Conservation (phyloP, 2,113 vertebrate genomes). For the Grammomys dolichurus region DNA sequence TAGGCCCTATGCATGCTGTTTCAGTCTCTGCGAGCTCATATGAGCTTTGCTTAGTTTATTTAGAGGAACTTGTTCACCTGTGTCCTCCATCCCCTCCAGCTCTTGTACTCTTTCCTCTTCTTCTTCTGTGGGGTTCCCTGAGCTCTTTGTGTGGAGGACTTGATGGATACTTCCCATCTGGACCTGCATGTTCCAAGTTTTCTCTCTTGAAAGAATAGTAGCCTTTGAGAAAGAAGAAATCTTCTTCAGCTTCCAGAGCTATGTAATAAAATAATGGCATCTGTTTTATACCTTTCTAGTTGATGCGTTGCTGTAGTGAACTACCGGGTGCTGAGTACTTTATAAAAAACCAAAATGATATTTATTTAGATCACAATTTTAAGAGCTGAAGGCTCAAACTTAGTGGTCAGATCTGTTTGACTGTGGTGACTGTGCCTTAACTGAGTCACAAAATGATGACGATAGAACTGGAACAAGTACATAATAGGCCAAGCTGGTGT, state of each 20-base stretch:
- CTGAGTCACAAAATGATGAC: background rate
- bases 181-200: background rate
- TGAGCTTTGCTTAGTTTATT: background rate
- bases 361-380: background rate
- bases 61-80: background rate
- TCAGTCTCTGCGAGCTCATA: background rate
- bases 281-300: background rate
- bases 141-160: background rate
- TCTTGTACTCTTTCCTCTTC: background rate
- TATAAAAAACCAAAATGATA: background rate
- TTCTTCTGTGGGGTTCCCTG: background rate
- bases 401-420: background rate
- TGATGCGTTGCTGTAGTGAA: background rate
- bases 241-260: background rate
- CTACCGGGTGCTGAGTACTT: background rate
- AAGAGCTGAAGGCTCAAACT: background rate
- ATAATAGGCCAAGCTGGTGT: background rate
- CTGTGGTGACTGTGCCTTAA: background rate
- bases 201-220: background rate
- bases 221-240: background rate
- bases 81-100: background rate
- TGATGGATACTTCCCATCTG: background rate
- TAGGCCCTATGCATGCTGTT: no score
- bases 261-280: background rate
- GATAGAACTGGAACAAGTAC: background rate